These are phyloP conservation scores for Cydia pomonella DNA, from an alignment of 1,140 invertebrate genomes.

Conservation along the genomic window DNA sequence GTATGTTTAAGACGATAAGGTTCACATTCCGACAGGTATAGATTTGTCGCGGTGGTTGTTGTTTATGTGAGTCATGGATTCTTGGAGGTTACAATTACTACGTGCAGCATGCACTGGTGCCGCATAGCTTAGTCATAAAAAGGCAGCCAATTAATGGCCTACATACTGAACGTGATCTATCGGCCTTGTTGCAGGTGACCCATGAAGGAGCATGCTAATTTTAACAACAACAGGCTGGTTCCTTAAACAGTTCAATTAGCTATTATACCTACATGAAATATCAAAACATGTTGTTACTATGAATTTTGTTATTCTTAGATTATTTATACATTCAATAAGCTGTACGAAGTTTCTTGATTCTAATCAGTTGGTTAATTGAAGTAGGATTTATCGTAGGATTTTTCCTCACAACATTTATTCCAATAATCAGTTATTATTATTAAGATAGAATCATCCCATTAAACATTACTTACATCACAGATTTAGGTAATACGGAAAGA, in stretches of 20 bases:
- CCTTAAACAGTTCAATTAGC: not conserved
- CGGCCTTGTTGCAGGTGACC: not conserved
- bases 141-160: constrained; percentile 15
- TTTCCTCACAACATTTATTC: too few relatives aligned
- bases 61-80: constrained; percentile 25
- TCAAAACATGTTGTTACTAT: not conserved
- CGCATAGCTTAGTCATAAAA: constrained; percentile 26
- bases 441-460: too few relatives aligned
- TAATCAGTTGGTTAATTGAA: too few relatives aligned
- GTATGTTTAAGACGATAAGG: not conserved
- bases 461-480: too few relatives aligned
- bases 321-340: too few relatives aligned
- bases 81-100: constrained; percentile 32
- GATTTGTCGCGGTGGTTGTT: constrained; percentile 8
- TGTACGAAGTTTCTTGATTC: too few relatives aligned
- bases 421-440: too few relatives aligned
- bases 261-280: not conserved
- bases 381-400: too few relatives aligned
- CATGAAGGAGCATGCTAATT: constrained; percentile 7
- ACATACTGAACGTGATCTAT: constrained; percentile 28
- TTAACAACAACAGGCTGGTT: constrained; percentile 10
- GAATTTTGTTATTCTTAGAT: too few relatives aligned
- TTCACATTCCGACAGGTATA: not conserved
- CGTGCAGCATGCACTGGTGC: constrained; percentile 23
- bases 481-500: too few relatives aligned